Percentiles rank a stretch among this genome's conserved stretches.
Conservation (phyloP, 2,113 vertebrate species). For the Xiphophorus maculatus region DNA sequence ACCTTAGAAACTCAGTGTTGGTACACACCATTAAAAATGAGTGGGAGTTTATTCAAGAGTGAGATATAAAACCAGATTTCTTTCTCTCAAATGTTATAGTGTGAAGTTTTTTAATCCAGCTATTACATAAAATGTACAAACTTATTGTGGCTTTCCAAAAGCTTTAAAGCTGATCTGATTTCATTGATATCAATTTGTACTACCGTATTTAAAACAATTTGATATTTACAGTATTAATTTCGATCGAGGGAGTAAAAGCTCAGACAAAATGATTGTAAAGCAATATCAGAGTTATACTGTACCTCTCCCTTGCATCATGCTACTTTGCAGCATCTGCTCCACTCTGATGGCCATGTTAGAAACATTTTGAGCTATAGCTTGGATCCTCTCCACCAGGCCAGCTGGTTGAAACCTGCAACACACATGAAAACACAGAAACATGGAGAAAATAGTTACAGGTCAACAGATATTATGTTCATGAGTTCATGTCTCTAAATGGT, state of each 20-base stretch:
- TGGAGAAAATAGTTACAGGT: not conserved
- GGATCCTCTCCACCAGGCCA: conserved; percentile 91
- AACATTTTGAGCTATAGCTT: conserved; percentile 97
- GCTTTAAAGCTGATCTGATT: not conserved
- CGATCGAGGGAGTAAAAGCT: too few species aligned
- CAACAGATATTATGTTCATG: not conserved
- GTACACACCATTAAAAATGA: not conserved
- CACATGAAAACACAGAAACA: not conserved
- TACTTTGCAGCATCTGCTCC: conserved; percentile 94
- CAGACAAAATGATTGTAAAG: too few species aligned
- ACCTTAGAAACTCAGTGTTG: not conserved
- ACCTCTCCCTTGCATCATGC: conserved; percentile 87
- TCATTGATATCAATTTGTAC: not conserved
- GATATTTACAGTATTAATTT: too few species aligned
- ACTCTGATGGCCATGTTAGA: conserved; percentile 92
- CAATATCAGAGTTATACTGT: conserved; percentile 3
- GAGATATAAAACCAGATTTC: too few species aligned
- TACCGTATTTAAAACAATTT: too few species aligned
- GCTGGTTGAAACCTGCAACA: conserved; percentile 84
- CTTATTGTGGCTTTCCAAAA: too few species aligned
- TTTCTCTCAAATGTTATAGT: not conserved
- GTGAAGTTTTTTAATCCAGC: not conserved
- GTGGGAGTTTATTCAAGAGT: too few species aligned
- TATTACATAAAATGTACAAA: too few species aligned
- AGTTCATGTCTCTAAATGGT: not conserved